Conservation (phyloP, 1,140 invertebrate genomes). For the Bathynomus jamesi region DNA sequence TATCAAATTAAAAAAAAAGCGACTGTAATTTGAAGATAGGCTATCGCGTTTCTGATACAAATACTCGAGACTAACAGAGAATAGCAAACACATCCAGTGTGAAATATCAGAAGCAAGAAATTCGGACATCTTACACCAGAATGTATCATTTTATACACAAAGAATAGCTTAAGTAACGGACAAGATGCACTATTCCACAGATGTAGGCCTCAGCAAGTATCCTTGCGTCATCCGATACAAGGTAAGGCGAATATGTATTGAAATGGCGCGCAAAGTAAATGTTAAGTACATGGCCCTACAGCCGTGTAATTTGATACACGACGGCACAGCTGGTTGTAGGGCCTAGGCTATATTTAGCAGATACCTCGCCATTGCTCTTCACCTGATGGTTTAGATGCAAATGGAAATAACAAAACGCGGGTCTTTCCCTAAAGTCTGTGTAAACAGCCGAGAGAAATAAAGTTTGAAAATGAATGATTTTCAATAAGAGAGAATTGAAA, state of each 20-base stretch:
- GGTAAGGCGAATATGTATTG: background rate
- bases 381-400: background rate
- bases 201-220: background rate
- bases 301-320: background rate
- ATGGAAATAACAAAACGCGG: too few relatives aligned
- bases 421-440: too few relatives aligned
- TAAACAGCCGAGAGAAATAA: too few relatives aligned
- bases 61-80: background rate
- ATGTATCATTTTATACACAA: slow-evolving; percentile 1
- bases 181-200: background rate
- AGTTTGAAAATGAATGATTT: too few relatives aligned
- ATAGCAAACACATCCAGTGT: background rate
- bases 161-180: background rate
- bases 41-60: background rate
- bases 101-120: slow-evolving; percentile 1
- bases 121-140: background rate
- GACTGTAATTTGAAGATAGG: background rate
- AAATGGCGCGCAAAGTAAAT: background rate
- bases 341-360: background rate
- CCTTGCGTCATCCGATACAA: background rate
- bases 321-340: background rate
- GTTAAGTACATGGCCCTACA: background rate
- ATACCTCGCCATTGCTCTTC: background rate
- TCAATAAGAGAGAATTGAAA: too few relatives aligned
- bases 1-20: background rate